Conservation (phyloP, 2,888 invertebrate genomes). For the Eumacrocentrus americanus region DNA sequence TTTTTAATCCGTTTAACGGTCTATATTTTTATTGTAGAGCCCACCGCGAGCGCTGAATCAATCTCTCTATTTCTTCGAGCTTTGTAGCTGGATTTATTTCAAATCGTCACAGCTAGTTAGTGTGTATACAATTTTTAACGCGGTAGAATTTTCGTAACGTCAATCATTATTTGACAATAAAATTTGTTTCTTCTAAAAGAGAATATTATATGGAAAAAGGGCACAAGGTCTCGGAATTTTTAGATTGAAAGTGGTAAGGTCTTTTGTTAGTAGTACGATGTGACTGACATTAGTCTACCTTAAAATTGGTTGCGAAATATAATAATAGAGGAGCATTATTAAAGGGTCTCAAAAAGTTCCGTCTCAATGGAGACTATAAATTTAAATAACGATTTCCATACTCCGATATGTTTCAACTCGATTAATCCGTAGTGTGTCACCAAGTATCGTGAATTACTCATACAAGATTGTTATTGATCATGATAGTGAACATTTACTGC, state of each 20-base stretch:
- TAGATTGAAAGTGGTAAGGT: conserved; percentile 11
- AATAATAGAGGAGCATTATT: conserved; percentile 33
- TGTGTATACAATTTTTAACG: neutral
- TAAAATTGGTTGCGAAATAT: conserved; percentile 45
- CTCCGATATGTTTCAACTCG: conserved; percentile 45
- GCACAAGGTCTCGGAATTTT: conserved; percentile 4
- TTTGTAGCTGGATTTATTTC: too few relatives aligned
- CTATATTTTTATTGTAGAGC: too few relatives aligned
- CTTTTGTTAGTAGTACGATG: conserved; percentile 1
- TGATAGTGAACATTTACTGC: neutral
- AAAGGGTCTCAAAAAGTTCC: conserved; percentile 40
- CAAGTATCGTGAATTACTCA: neutral
- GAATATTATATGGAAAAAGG: conserved; percentile 9
- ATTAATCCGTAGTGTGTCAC: conserved; percentile 23
- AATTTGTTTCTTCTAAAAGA: conserved; percentile 2
- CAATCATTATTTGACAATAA: neutral
- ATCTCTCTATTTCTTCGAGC: too few relatives aligned
- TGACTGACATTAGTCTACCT: conserved; percentile 41
- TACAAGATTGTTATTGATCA: neutral
- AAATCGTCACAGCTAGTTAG: too few relatives aligned
- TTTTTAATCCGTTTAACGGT: too few relatives aligned
- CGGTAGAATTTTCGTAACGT: neutral
- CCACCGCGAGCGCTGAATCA: too few relatives aligned
- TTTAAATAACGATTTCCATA: conserved; percentile 23
- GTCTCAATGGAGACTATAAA: conserved; percentile 38